A percentile compares a stretch with the other conserved stretches of the same genome.
phyloP scores from a whole-genome alignment of 2,888 invertebrate species.

The Steinernema hermaphroditum region DNA sequence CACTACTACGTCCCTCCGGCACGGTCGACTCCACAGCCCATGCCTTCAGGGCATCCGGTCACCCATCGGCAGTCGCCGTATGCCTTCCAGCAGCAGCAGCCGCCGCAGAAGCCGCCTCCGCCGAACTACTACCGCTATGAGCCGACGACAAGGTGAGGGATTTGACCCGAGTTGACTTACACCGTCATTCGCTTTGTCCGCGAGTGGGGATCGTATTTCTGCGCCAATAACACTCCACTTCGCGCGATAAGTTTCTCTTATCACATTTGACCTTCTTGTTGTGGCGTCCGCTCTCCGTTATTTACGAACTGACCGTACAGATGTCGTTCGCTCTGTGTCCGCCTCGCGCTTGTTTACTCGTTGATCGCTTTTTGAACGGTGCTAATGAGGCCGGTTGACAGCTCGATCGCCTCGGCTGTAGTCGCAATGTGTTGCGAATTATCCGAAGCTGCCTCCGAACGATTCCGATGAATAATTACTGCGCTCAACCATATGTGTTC shows the following conservation, averaged over 20 bases:
- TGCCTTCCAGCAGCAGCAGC: background rate
- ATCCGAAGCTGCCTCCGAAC: background rate
- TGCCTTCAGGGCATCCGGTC: conserved; percentile 6
- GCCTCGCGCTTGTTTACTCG: conserved; percentile 3
- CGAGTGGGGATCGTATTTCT: conserved; percentile 25
- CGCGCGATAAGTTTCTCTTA: background rate
- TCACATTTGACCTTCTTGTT: background rate
- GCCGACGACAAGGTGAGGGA: background rate
- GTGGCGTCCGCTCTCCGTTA: background rate
- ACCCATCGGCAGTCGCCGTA: background rate
- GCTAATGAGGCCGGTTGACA: background rate
- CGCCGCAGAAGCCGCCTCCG: conserved; percentile 17
- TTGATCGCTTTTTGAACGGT: background rate
- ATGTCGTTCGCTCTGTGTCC: too few species aligned
- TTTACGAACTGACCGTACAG: conserved; percentile 27
- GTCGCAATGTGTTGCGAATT: conserved; percentile 29
- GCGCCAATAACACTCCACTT: conserved; percentile 25
- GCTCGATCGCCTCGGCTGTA: background rate
- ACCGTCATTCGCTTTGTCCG: background rate
- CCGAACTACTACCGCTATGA: conserved; percentile 24
- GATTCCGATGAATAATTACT: conserved; percentile 27
- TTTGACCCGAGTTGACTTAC: too few species aligned
- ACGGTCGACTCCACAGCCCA: conserved; percentile 8
- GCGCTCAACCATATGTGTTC: conserved; percentile 12
- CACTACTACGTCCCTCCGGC: conserved; percentile 29